A percentile compares a stretch with the other conserved stretches of the same genome.
Conservation (phyloP, 2,888 invertebrate species). For the Trichopria drosophilae region DNA sequence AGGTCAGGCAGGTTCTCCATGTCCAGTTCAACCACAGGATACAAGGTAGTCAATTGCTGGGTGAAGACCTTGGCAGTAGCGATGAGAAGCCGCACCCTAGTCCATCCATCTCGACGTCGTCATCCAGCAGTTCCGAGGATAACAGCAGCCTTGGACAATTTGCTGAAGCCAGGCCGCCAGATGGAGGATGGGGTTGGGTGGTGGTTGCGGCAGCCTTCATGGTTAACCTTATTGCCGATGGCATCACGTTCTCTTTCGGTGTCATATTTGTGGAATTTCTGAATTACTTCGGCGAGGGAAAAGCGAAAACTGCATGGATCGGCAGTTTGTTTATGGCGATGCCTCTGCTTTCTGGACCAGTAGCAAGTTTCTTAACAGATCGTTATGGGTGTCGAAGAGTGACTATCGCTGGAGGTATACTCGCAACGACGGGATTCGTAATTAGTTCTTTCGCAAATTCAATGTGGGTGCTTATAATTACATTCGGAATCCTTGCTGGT, state of each 20-base stretch:
- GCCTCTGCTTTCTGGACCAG: conserved; percentile 83
- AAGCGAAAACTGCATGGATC: conserved; percentile 87
- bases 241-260: conserved; percentile 90
- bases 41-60: conserved; percentile 31
- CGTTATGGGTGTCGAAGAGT: conserved; percentile 77
- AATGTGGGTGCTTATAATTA: conserved; percentile 76
- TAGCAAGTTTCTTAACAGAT: conserved; percentile 82
- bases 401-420: conserved; percentile 75
- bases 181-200: conserved; percentile 94
- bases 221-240: conserved; percentile 89
- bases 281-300: conserved; percentile 80
- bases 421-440: conserved; percentile 77
- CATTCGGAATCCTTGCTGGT: conserved; percentile 82
- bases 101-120: conserved; percentile 53
- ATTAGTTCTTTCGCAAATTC: conserved; percentile 75
- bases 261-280: conserved; percentile 85
- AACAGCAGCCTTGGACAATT: conserved; percentile 67
- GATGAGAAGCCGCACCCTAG: conserved; percentile 42
- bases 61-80: conserved; percentile 11
- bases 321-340: conserved; percentile 90
- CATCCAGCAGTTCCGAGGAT: conserved; percentile 63
- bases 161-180: conserved; percentile 75
- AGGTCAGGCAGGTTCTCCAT: conserved; percentile 45
- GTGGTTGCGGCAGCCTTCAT: conserved; percentile 86
- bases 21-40: conserved; percentile 53